A percentile compares a stretch with the other conserved stretches of the same genome.
phyloP scores from a whole-genome alignment of 2,797 vertebrate species.

The Fratercula arctica region DNA sequence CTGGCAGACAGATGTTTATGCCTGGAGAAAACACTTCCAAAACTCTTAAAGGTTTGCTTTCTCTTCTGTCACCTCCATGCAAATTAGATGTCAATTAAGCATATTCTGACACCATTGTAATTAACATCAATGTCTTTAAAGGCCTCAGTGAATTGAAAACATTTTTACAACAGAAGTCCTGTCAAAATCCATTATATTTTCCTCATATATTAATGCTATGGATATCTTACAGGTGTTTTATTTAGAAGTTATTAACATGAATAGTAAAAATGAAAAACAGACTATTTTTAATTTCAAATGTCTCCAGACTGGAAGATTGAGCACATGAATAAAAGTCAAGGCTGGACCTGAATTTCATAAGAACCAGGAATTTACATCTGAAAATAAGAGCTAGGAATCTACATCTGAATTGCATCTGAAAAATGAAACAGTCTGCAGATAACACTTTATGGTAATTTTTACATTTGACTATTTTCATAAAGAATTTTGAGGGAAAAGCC shows the following conservation, averaged over 20 bases:
- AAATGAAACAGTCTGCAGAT: not conserved
- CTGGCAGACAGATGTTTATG: not conserved
- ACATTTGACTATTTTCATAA: not conserved
- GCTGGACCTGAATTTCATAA: not conserved
- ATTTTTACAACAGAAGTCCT: not conserved
- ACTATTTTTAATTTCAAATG: not conserved
- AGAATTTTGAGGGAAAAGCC: not conserved
- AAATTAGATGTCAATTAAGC: not conserved
- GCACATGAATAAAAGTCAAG: not conserved
- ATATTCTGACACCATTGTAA: not conserved
- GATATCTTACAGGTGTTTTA: not conserved
- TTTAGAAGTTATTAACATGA: not conserved
- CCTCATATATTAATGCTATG: not conserved
- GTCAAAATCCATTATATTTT: not conserved
- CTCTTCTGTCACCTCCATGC: not conserved
- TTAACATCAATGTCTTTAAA: not conserved
- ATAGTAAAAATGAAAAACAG: not conserved
- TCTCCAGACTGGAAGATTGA: not conserved
- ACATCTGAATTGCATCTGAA: not conserved
- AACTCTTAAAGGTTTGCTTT: not conserved
- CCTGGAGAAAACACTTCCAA: not conserved
- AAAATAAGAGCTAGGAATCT: not conserved
- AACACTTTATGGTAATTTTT: not conserved
- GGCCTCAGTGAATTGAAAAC: not conserved
- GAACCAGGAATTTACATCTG: not conserved